Percentiles rank a stretch among this genome's conserved stretches.
phyloP scores from a whole-genome alignment of 2,797 vertebrate species.

The Cossypha dichroa region DNA sequence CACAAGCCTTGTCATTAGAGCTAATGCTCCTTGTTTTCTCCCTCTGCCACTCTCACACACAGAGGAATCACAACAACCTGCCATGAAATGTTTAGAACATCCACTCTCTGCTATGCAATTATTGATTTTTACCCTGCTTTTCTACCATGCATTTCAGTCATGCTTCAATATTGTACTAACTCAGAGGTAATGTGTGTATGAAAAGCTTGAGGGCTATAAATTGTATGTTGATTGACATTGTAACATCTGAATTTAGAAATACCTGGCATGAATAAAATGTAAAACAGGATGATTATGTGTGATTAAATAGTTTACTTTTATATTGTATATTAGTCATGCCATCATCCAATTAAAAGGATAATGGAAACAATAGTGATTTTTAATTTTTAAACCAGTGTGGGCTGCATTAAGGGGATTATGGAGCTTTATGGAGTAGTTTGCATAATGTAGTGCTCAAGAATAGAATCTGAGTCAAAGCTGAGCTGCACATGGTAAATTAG shows the following conservation, averaged over 20 bases:
- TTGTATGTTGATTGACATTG: conserved; percentile 19
- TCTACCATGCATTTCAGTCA: background rate
- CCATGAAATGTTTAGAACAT: background rate
- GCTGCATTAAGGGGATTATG: conserved; percentile 32
- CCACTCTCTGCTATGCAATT: background rate
- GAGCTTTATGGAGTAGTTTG: conserved; percentile 46
- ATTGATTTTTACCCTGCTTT: background rate
- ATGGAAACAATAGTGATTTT: conserved; percentile 41
- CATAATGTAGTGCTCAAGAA: conserved; percentile 40
- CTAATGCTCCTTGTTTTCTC: background rate
- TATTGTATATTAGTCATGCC: conserved; percentile 38
- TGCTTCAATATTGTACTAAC: background rate
- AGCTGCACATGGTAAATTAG: conserved; percentile 3
- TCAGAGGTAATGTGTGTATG: background rate
- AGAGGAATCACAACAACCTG: background rate
- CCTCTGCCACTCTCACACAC: background rate
- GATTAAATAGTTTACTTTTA: conserved; percentile 39
- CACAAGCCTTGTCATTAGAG: background rate
- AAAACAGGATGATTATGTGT: conserved; percentile 25
- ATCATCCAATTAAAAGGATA: conserved; percentile 51
- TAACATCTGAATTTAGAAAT: conserved; percentile 30
- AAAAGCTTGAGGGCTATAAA: background rate
- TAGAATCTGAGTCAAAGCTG: conserved; percentile 55
- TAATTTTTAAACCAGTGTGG: conserved; percentile 46
- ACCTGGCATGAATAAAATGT: conserved; percentile 28